Percentiles rank a stretch among this genome's conserved stretches.
Conservation (phyloP, 2,888 invertebrate genomes). For the Cryptophagus acutangulus region DNA sequence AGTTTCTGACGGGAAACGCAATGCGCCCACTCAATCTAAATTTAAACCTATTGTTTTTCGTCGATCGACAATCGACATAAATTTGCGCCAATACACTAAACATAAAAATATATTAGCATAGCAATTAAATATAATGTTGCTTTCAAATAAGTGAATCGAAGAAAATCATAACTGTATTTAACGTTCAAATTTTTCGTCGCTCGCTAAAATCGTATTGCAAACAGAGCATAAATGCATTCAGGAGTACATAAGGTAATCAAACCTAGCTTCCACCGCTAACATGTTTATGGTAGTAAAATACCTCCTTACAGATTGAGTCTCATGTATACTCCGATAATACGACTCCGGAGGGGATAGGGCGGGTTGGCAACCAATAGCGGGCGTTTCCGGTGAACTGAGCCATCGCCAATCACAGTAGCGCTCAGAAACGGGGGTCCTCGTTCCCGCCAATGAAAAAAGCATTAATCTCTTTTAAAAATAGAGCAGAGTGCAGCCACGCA, state of each 20-base stretch:
- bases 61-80: too few species aligned
- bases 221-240: too few species aligned
- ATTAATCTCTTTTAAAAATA: conserved; percentile 52
- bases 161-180: too few species aligned
- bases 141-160: too few species aligned
- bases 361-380: conserved; percentile 41
- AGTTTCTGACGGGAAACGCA: too few species aligned
- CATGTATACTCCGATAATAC: conserved; percentile 47
- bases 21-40: too few species aligned
- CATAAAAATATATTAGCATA: too few species aligned
- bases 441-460: conserved; percentile 51
- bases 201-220: too few species aligned
- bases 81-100: too few species aligned
- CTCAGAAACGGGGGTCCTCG: conserved; percentile 42
- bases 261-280: conserved; percentile 46
- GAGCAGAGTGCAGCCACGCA: conserved; percentile 46
- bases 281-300: conserved; percentile 49
- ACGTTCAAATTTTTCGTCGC: too few species aligned
- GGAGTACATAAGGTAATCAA: conserved; percentile 26
- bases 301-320: conserved; percentile 49
- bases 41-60: too few species aligned
- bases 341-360: conserved; percentile 41
- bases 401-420: conserved; percentile 43
- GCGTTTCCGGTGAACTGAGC: conserved; percentile 39
- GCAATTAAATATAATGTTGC: too few species aligned